Evolutionary conservation across 2,797 vertebrate species (phyloP).

Genomic region (Peromyscus nudipes): DNA sequence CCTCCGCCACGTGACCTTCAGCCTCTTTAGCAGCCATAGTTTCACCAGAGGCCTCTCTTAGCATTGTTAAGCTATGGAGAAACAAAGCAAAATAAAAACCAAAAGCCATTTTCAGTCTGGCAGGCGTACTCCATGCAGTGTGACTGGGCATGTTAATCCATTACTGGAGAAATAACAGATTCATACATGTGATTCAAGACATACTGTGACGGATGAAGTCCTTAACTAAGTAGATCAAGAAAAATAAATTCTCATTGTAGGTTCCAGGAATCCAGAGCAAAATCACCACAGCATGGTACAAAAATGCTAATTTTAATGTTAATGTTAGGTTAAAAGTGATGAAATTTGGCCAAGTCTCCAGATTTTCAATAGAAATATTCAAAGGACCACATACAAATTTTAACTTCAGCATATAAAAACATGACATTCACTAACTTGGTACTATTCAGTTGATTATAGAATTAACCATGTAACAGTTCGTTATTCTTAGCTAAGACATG

Average conservation of each 20-base stretch:
- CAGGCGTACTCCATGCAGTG: not conserved
- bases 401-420: not conserved
- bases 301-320: conserved; percentile 2
- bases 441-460: not conserved
- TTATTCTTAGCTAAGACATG: not conserved
- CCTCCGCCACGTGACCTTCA: conserved; percentile 55
- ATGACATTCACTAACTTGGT: not conserved
- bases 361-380: conserved; percentile 32
- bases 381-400: not conserved
- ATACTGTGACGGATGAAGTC: not conserved
- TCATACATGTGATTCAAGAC: not conserved
- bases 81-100: not conserved
- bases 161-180: not conserved
- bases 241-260: conserved; percentile 34
- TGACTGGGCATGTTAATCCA: rapidly evolving
- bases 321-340: not conserved
- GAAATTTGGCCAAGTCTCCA: not conserved
- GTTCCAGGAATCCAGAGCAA: not conserved
- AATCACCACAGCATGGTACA: not conserved
- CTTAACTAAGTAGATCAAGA: not conserved
- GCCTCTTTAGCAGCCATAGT: conserved; percentile 81
- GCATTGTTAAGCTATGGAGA: conserved; percentile 86
- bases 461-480: not conserved
- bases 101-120: conserved; percentile 25
- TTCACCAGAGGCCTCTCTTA: conserved; percentile 84